phyloP scores from a whole-genome alignment of 2,797 vertebrate genomes.

The Amblyraja radiata region DNA sequence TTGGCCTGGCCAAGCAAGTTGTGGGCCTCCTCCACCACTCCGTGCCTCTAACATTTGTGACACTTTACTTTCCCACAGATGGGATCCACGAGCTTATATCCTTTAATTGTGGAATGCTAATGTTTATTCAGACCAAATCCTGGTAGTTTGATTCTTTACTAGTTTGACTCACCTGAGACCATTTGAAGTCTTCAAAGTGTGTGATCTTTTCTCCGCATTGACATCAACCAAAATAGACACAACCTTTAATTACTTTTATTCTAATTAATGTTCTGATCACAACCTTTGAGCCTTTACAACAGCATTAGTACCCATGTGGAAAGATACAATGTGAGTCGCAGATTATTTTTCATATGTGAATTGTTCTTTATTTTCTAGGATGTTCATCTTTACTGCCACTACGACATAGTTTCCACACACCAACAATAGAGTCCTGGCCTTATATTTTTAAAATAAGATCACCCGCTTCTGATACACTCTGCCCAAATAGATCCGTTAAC shows the following conservation, averaged over 20 bases:
- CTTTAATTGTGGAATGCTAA: not conserved
- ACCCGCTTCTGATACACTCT: too few species aligned
- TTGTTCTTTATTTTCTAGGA: not conserved
- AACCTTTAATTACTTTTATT: conserved; percentile 16
- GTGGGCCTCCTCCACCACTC: too few species aligned
- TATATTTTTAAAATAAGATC: not conserved
- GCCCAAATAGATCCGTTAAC: too few species aligned
- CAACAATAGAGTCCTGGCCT: not conserved
- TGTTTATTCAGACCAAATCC: not conserved
- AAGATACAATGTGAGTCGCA: not conserved
- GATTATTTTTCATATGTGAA: not conserved
- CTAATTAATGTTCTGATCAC: conserved; percentile 20
- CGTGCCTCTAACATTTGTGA: not conserved
- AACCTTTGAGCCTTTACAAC: not conserved
- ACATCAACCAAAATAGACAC: not conserved
- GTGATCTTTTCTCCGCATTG: not conserved
- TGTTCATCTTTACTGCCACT: not conserved
- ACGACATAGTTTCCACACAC: not conserved
- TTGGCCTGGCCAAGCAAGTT: too few species aligned
- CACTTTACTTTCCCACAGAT: not conserved
- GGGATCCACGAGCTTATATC: not conserved
- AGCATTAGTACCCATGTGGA: not conserved
- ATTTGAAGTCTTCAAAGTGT: not conserved
- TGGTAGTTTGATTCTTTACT: not conserved
- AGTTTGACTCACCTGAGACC: not conserved